Conservation (phyloP, 2,888 invertebrate genomes). For the Adineta ricciae region DNA sequence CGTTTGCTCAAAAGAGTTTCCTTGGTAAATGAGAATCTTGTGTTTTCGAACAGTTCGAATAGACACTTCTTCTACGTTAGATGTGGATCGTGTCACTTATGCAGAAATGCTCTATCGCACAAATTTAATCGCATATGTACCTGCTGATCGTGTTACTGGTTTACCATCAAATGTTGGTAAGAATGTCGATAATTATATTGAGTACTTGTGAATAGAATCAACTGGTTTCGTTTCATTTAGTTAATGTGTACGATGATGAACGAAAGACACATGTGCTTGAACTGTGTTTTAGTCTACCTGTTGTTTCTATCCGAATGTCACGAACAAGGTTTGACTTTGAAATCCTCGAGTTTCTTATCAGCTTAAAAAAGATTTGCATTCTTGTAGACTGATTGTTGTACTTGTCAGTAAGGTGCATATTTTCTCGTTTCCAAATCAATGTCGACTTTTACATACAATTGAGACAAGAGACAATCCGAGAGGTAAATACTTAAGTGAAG, state of each 20-base stretch:
- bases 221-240: background rate
- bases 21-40: conserved; percentile 53
- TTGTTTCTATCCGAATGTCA: conserved; percentile 31
- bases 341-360: background rate
- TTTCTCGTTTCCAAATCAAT: conserved; percentile 32
- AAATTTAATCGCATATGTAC: conserved; percentile 32
- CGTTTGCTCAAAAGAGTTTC: conserved; percentile 86
- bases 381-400: conserved; percentile 26
- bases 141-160: conserved; percentile 25
- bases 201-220: background rate
- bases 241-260: conserved; percentile 31
- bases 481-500: background rate
- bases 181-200: background rate
- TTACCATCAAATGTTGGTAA: conserved; percentile 32
- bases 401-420: conserved; percentile 32
- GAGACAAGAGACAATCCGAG: conserved; percentile 30
- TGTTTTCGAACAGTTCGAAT: background rate
- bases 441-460: conserved; percentile 29
- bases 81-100: conserved; percentile 31
- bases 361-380: background rate
- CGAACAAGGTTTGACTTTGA: conserved; percentile 22
- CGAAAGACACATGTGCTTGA: conserved; percentile 27
- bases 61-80: background rate
- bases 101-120: conserved; percentile 33
- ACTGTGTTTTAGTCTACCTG: conserved; percentile 28